A percentile compares a stretch with the other conserved stretches of the same genome.
These are phyloP conservation scores for Molothrus aeneus DNA, from an alignment of 2,797 vertebrate species.

Conservation along the genomic window DNA sequence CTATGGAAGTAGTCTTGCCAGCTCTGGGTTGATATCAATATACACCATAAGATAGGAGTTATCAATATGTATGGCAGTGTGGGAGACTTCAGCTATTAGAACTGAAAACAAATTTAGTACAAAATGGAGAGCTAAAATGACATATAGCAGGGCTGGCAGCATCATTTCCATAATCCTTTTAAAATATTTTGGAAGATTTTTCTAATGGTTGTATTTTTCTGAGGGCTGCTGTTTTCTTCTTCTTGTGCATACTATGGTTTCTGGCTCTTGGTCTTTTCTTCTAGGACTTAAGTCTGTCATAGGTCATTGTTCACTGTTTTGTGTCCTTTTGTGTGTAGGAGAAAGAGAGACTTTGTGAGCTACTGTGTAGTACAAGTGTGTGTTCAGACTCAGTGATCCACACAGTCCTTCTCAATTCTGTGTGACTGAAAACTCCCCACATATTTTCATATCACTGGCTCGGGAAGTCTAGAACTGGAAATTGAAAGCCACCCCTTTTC, in stretches of 20 bases:
- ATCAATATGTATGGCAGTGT: neutral
- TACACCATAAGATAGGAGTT: neutral
- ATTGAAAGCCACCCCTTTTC: neutral
- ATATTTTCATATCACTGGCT: neutral
- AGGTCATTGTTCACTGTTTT: neutral
- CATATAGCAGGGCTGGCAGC: neutral
- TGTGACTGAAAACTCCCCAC: neutral
- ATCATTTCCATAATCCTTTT: neutral
- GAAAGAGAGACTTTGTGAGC: neutral
- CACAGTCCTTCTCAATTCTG: neutral
- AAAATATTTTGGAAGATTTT: neutral
- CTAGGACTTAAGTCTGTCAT: neutral
- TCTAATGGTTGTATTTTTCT: neutral
- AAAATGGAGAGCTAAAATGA: neutral
- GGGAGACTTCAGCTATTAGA: neutral
- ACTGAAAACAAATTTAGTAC: neutral
- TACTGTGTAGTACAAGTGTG: neutral
- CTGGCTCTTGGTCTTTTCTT: neutral
- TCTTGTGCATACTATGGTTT: rapidly evolving
- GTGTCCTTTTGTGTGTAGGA: neutral
- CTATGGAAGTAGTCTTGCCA: neutral
- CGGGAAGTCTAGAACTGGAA: neutral
- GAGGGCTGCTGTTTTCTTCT: neutral
- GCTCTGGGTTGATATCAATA: neutral
- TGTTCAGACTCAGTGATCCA: neutral